Conservation (phyloP, 2,797 vertebrate species). For the Margarornis squamiger region DNA sequence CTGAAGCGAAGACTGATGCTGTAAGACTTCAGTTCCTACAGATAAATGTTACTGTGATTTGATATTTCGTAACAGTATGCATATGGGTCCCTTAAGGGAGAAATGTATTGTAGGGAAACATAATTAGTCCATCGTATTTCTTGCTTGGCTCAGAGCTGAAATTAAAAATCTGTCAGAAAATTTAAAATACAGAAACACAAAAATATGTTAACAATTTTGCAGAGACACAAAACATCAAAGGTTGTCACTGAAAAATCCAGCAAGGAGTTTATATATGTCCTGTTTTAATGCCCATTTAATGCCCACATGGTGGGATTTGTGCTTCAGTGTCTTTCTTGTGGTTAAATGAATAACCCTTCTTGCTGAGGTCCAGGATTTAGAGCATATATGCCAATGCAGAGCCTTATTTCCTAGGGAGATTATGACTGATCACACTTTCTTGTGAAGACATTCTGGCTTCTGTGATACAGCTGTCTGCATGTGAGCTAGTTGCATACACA, state of each 20-base stretch:
- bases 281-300: background rate
- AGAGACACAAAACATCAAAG: background rate
- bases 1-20: background rate
- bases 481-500: background rate
- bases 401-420: background rate
- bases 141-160: background rate
- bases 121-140: slow-evolving; percentile 3
- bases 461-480: background rate
- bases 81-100: slow-evolving; percentile 10
- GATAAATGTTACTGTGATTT: slow-evolving; percentile 41
- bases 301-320: background rate
- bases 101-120: background rate
- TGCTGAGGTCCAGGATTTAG: background rate
- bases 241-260: background rate
- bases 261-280: background rate
- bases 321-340: background rate
- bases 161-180: background rate
- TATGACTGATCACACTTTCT: background rate
- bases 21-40: slow-evolving; percentile 8
- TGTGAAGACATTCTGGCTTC: background rate
- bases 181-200: background rate
- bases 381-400: background rate
- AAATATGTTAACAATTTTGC: background rate
- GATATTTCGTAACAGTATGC: slow-evolving; percentile 14
- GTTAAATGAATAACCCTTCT: background rate